Conservation (phyloP, 2,888 invertebrate genomes). For the Deilephila elpenor region DNA sequence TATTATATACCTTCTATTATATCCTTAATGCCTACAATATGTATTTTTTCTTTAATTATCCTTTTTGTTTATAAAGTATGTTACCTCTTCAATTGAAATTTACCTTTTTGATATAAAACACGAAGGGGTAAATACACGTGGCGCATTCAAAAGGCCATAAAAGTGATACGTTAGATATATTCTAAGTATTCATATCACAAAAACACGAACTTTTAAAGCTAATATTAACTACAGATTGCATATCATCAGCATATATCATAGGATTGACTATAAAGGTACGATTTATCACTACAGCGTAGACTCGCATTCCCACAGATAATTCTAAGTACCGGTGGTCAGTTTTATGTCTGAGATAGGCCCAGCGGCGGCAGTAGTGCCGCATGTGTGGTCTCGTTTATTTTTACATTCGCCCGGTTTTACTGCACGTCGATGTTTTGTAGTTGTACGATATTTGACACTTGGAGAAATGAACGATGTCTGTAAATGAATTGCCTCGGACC, state of each 20-base stretch:
- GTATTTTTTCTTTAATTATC: no score
- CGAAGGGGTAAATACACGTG: no score
- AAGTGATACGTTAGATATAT: no score
- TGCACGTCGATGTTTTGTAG: background rate
- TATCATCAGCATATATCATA: background rate
- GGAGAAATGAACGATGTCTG: slow-evolving; percentile 12
- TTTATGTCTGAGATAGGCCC: background rate
- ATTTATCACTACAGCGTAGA: background rate
- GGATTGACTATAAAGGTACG: background rate
- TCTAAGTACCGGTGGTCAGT: slow-evolving; percentile 20
- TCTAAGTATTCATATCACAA: no score
- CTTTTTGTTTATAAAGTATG: no score
- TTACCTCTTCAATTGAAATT: no score
- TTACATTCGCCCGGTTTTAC: slow-evolving; percentile 15
- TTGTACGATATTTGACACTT: slow-evolving; percentile 12
- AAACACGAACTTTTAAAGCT: no score
- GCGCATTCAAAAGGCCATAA: no score
- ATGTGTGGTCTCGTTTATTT: slow-evolving; percentile 25
- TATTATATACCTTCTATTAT: no score
- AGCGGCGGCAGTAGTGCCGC: background rate
- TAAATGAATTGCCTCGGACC: background rate
- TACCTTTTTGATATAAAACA: no score
- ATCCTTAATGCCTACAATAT: no score
- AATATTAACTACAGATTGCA: no score
- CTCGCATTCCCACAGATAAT: background rate